Evolutionary conservation across 1,140 invertebrate species (phyloP).

Genomic region (Cecropterus lyciades): DNA sequence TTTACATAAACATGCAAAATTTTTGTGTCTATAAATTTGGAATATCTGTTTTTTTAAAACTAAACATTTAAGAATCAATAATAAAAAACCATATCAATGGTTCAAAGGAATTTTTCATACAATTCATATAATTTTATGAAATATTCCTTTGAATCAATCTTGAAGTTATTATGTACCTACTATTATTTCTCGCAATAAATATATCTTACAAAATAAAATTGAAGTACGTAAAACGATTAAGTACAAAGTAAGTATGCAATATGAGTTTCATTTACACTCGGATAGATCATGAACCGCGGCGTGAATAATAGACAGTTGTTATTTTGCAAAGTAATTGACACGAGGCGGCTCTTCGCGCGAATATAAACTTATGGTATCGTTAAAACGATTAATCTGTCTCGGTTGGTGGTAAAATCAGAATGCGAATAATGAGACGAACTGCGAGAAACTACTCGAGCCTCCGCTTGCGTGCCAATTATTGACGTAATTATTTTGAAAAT

Average conservation of each 20-base stretch:
- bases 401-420: conserved; percentile 78
- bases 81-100: no score
- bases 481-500: conserved; percentile 82
- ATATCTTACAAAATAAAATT: not conserved
- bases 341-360: conserved; percentile 55
- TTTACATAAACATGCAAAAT: no score
- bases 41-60: no score
- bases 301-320: conserved; percentile 74
- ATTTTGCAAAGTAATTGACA: conserved; percentile 78
- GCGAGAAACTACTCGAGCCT: conserved; percentile 48
- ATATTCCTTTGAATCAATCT: no score
- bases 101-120: no score
- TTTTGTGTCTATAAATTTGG: no score
- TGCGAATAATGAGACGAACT: conserved; percentile 71
- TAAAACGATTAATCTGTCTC: conserved; percentile 80
- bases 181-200: not conserved
- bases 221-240: conserved; percentile 15
- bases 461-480: conserved; percentile 79
- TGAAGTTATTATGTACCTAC: no score
- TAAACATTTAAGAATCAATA: no score
- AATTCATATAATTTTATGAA: no score
- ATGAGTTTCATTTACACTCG: conserved; percentile 53
- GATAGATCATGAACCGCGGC: conserved; percentile 43
- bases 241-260: conserved; percentile 41
- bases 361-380: conserved; percentile 79